Evolutionary conservation across 2,113 vertebrate species (phyloP).

Genomic region (Emydura subglobosa): DNA sequence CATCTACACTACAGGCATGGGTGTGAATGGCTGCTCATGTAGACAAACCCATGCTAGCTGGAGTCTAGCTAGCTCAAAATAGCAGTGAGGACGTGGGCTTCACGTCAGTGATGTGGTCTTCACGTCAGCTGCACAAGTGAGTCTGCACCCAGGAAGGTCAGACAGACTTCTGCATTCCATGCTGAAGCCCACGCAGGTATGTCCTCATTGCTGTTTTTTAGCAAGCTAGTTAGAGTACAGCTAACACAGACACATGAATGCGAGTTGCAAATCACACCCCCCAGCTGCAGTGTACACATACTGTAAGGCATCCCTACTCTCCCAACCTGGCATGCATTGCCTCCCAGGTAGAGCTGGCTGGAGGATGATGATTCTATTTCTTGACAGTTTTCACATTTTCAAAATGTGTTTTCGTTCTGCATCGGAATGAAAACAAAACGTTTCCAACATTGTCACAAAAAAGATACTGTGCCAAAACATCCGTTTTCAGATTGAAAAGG

Average conservation of each 20-base stretch:
- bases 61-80: neutral
- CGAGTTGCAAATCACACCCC: neutral
- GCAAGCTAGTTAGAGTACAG: too few relatives aligned
- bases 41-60: neutral
- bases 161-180: neutral
- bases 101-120: neutral
- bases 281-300: neutral
- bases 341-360: neutral
- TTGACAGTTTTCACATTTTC: neutral
- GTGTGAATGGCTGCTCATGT: too few relatives aligned
- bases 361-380: neutral
- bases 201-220: neutral
- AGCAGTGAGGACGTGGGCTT: neutral
- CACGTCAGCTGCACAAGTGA: neutral
- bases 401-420: neutral
- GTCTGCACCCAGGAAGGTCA: neutral
- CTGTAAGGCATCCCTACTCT: neutral
- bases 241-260: too few relatives aligned
- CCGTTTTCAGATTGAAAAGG: neutral
- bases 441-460: neutral
- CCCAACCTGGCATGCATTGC: neutral
- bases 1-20: too few relatives aligned
- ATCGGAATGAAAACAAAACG: neutral
- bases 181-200: neutral
- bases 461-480: neutral